These are phyloP conservation scores for Toxostoma redivivum DNA, from an alignment of 2,113 vertebrate genomes.

Conservation along the genomic window DNA sequence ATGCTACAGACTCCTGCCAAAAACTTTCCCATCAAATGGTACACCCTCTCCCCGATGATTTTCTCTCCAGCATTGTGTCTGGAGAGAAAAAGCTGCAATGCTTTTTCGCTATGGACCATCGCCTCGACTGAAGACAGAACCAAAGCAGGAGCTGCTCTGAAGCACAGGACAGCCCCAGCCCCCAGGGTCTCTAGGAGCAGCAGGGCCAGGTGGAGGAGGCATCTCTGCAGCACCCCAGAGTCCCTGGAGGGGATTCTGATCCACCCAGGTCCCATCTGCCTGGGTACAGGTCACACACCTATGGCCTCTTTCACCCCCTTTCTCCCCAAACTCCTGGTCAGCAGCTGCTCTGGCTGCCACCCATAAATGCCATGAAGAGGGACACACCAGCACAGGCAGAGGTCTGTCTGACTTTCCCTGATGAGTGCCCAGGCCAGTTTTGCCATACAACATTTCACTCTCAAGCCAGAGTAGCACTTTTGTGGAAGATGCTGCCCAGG, in stretches of 20 bases:
- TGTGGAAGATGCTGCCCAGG: not conserved
- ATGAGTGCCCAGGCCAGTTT: not conserved
- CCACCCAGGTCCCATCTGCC: not conserved
- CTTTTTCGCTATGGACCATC: not conserved
- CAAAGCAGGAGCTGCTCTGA: rapidly evolving
- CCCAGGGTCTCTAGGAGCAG: not conserved
- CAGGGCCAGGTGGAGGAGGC: not conserved
- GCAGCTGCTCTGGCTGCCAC: not conserved
- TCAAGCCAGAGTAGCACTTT: not conserved
- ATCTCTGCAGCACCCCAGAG: not conserved
- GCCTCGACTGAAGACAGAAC: not conserved
- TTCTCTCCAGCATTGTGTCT: not conserved
- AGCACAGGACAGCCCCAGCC: not conserved
- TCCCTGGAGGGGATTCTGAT: not conserved
- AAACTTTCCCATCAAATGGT: not conserved
- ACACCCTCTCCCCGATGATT: not conserved
- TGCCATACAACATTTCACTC: not conserved
- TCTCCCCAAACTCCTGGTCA: not conserved
- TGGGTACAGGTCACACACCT: rapidly evolving
- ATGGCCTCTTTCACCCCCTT: not conserved
- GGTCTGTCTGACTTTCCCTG: not conserved
- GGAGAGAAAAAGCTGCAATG: not conserved
- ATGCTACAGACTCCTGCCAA: not conserved
- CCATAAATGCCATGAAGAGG: rapidly evolving
- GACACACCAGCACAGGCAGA: too few species aligned